phyloP scores from a whole-genome alignment of 1,140 invertebrate species.

The Physella acuta region DNA sequence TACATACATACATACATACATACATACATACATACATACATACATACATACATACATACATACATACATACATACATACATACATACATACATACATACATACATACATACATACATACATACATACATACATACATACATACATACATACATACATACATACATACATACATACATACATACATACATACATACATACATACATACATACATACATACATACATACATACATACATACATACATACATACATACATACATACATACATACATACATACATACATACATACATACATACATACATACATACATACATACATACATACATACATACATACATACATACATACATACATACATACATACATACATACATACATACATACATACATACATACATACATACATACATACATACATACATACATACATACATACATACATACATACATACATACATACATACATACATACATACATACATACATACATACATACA shows the following conservation, averaged over 20 bases:
- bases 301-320: conserved; percentile 4
- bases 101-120: conserved; percentile 5
- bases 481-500: conserved; percentile 4
- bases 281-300: conserved; percentile 4
- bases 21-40: conserved; percentile 5
- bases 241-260: conserved; percentile 4
- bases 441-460: conserved; percentile 4
- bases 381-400: conserved; percentile 4
- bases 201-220: conserved; percentile 4
- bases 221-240: conserved; percentile 4
- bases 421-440: conserved; percentile 4
- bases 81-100: conserved; percentile 5
- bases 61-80: conserved; percentile 1
- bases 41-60: conserved; percentile 5
- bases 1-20: conserved; percentile 5
- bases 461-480: conserved; percentile 4
- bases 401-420: conserved; percentile 4
- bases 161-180: conserved; percentile 4
- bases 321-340: conserved; percentile 4
- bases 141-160: conserved; percentile 4
- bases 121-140: conserved; percentile 5
- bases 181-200: conserved; percentile 4
- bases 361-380: conserved; percentile 4
- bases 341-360: conserved; percentile 4
- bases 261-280: conserved; percentile 4